Base-by-base conservation (phyloP, 1,140 invertebrate genomes). In the Heliconius melpomene region DNA sequence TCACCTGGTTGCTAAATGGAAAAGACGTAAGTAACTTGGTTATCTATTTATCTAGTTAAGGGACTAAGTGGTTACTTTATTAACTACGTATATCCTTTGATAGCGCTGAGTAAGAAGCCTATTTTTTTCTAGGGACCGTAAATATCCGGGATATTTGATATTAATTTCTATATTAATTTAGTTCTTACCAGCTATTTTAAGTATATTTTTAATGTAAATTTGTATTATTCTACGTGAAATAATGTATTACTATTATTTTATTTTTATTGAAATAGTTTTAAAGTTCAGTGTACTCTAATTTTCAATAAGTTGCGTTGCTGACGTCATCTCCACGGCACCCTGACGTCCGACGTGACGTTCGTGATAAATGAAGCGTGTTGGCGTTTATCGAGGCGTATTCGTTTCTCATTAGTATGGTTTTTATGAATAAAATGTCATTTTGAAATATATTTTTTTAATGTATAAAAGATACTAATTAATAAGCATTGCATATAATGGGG, bases 1-100 rank as follows among this genome's bases (percentile, higher is more conserved):
- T 96, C 32, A 95, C 95, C 6, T 96, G 95, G 95, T 86, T 95
- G 29, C 90, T 96, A 46, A 96, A 96, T 85, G 95, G 95, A 84
- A 86, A 94, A 82, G 89, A 92, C 82, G 95, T 96, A 88, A 95
- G 95, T 72, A 87, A 66, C 18, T 1, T 52, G 1, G 18, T 18
- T 20, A 7, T 20, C 50, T 52, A 52, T 20, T 52, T 20, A 16
- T 0, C 7, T 52, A 52, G 1, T 7, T 52, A 40, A 40, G 11
- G 11, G 11, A 40, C 40, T 13, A 40, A 3, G 40, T 13, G 40
- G 40, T 40, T 40, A 40, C 11, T 13, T 40, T 13, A 13, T 5
- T 40, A 40, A 2, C 0, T 3, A 40, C 3, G 11, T n/a, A n/a
- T n/a, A n/a, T n/a, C n/a, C n/a, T n/a, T n/a, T n/a, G n/a, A n/a